phyloP scores from a whole-genome alignment of 2,797 vertebrate species.

The Gallinago solitaria region DNA sequence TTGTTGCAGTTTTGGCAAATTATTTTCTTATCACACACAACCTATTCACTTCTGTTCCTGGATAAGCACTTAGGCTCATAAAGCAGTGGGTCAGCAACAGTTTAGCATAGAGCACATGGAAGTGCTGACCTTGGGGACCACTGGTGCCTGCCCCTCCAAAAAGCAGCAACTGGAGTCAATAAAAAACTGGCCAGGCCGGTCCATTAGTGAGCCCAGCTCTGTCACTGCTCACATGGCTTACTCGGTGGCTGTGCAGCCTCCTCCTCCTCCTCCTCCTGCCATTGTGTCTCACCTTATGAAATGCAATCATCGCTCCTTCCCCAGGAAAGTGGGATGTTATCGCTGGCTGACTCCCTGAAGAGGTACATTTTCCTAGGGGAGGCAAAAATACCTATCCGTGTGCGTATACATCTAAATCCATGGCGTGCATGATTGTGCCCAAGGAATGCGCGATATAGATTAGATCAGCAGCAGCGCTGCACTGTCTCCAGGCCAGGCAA shows the following conservation, averaged over 20 bases:
- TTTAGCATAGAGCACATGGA: conserved; percentile 78
- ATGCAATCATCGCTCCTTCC: background rate
- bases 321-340: background rate
- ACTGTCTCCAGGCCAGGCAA: conserved; percentile 66
- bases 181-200: conserved; percentile 75
- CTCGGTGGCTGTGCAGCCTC: background rate
- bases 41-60: conserved; percentile 86
- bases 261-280: background rate
- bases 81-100: conserved; percentile 83
- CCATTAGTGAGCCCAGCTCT: conserved; percentile 54
- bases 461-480: conserved; percentile 56
- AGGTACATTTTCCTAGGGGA: background rate
- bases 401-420: background rate
- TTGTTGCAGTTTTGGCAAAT: conserved; percentile 86
- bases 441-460: conserved; percentile 14
- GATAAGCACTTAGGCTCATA: conserved; percentile 83
- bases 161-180: conserved; percentile 81
- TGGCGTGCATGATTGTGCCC: background rate
- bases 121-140: conserved; percentile 75
- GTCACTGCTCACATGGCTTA: conserved; percentile 42
- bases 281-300: conserved; percentile 37
- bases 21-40: conserved; percentile 87
- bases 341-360: background rate
- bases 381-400: background rate
- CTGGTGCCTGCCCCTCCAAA: conserved; percentile 71